Base-by-base conservation (phyloP, 1,140 invertebrate species). In the Wasmannia auropunctata region DNA sequence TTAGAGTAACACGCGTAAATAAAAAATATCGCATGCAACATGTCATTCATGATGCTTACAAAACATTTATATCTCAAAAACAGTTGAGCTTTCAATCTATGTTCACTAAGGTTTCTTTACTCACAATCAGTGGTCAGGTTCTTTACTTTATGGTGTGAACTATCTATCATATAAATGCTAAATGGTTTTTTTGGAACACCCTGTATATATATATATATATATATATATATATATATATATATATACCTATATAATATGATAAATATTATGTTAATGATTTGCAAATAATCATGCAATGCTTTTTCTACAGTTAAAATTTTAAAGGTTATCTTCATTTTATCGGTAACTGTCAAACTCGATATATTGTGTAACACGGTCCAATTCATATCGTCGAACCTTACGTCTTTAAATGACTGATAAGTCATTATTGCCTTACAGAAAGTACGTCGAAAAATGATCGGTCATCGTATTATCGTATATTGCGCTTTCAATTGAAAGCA, bases 381-480 rank as follows among this genome's bases (percentile, higher is more conserved):
- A 37, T 54, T 37, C 25, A 56, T 81, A 81, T 81, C 19, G 19
- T 5, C 31, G 34, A 58, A 56, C 22, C 43, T 70, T 70, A 81
- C 63, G 5, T 54, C 22, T 37, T 70, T 70, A n/a, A 65, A 51
- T 8, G n/a, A 2, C 3, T 31, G 77, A 81, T 81, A 81, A 80
- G 46, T 81, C 8, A 5, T 72, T 74, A 83, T 83, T 74, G 37
- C 67, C 28, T 31, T 74, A 43, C 16, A 25, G 19, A 58, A 74
- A 56, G 22, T 31, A 74, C 51, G 11, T 3, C 67, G 8, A 83
- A 69, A 51, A 83, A 2, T 74, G 43, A 81, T 56, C 49, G 65
- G 77, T 80, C 63, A 69, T 70, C 77, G 31, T 31, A 81, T 81
- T 58, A 72, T 81, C 79, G 25, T 56, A 46, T 70, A 69, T 72